Percentiles rank a stretch among this genome's conserved stretches.
These are phyloP conservation scores for Caenorhabditis plicata DNA, from an alignment of 2,888 invertebrate genomes.

Conservation along the genomic window DNA sequence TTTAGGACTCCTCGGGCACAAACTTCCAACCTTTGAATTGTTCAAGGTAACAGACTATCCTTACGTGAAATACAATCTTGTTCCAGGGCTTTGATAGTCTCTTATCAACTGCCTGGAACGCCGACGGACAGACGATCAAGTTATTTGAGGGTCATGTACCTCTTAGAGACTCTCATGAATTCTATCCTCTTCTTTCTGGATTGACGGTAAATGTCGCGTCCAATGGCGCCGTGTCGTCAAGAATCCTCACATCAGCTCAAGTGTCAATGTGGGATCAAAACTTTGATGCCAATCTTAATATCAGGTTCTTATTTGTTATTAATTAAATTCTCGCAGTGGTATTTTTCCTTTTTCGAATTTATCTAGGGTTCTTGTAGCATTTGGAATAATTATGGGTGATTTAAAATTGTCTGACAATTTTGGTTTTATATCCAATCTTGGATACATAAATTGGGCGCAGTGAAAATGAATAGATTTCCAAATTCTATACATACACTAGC, in stretches of 20 bases:
- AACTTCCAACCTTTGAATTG: conserved; percentile 20
- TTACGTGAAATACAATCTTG: too few relatives aligned
- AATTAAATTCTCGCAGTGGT: too few relatives aligned
- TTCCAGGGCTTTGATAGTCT: too few relatives aligned
- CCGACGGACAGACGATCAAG: conserved; percentile 42
- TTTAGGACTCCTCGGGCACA: conserved; percentile 31
- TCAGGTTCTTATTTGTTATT: background rate
- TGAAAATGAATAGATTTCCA: too few relatives aligned
- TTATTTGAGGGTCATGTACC: conserved; percentile 42
- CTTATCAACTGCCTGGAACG: conserved; percentile 37
- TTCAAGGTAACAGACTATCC: conserved; percentile 34
- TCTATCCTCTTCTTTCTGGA: conserved; percentile 43
- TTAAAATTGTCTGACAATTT: too few relatives aligned
- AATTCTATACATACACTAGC: too few relatives aligned
- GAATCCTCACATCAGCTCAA: conserved; percentile 30
- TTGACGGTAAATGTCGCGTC: conserved; percentile 33
- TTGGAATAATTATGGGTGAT: too few relatives aligned
- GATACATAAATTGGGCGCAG: too few relatives aligned
- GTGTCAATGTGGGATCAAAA: conserved; percentile 43
- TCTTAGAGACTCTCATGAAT: conserved; percentile 17
- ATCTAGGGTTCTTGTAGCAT: too few relatives aligned
- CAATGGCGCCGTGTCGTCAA: conserved; percentile 22
- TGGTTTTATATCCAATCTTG: too few relatives aligned
- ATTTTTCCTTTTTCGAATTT: too few relatives aligned
- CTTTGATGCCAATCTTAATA: too few relatives aligned